phyloP scores from a whole-genome alignment of 53 echinoderm and acorn worm species.

The Glandiceps talaboti region DNA sequence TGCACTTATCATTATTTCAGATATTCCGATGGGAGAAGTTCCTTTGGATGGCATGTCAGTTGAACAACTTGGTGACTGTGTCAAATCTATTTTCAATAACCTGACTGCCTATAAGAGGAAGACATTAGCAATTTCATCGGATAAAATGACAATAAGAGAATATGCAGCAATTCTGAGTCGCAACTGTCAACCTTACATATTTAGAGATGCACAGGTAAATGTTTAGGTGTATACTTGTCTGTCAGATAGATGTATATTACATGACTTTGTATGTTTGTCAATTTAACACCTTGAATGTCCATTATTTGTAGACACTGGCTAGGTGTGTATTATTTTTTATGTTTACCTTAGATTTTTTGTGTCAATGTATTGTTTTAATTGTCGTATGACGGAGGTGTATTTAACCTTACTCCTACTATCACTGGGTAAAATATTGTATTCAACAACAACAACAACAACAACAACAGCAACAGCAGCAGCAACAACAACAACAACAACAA shows the following conservation, averaged over 20 bases:
- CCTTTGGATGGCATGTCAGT: slow-evolving; percentile 49
- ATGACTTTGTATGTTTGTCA: background rate
- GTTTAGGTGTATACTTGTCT: background rate
- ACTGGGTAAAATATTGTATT: too few species aligned
- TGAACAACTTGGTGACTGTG: slow-evolving; percentile 46
- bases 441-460: too few species aligned
- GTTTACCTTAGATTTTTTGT: too few species aligned
- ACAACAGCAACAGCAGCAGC: too few species aligned
- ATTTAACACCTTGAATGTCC: too few species aligned
- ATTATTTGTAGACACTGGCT: too few species aligned
- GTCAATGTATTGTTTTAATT: too few species aligned
- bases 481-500: too few species aligned
- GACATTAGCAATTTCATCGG: slow-evolving; percentile 52
- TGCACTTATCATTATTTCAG: too few species aligned
- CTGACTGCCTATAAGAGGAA: slow-evolving; percentile 39
- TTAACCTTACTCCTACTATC: too few species aligned
- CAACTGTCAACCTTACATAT: slow-evolving; percentile 47
- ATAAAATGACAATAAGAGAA: slow-evolving; percentile 58
- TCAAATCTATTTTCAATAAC: slow-evolving; percentile 64
- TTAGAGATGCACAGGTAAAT: slow-evolving; percentile 55
- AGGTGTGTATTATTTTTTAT: too few species aligned
- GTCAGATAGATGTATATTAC: background rate
- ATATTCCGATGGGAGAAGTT: slow-evolving; percentile 54
- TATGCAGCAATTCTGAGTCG: slow-evolving; percentile 40
- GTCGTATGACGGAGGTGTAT: too few species aligned